Conservation (phyloP, 2,888 invertebrate species). For the Agriopis marginaria region DNA sequence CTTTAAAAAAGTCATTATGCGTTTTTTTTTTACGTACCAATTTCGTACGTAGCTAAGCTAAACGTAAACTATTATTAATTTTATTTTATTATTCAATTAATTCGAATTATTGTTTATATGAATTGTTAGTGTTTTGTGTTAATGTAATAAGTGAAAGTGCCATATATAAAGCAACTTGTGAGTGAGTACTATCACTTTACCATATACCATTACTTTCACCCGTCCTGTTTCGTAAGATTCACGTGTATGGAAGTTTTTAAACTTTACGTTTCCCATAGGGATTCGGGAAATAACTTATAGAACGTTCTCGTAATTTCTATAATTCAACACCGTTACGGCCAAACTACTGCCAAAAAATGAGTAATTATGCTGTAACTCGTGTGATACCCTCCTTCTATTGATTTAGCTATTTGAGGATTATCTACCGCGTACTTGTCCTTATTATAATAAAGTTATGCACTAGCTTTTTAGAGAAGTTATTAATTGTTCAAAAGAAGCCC, state of each 20-base stretch:
- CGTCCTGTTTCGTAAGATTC: conserved; percentile 16
- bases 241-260: neutral
- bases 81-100: neutral
- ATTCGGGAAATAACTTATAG: neutral
- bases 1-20: no score
- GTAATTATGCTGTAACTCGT: no score
- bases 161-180: neutral
- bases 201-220: neutral
- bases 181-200: neutral
- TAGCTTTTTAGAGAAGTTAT: no score
- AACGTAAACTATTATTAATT: neutral
- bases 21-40: no score
- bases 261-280: neutral
- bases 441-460: no score
- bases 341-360: no score
- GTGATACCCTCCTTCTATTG: no score
- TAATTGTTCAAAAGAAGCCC: no score
- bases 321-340: neutral
- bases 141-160: conserved; percentile 3
- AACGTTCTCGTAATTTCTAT: neutral
- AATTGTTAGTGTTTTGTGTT: neutral
- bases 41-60: no score
- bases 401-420: no score
- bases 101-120: neutral
- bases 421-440: no score